These are phyloP conservation scores for Scolopax mira DNA, from an alignment of 2,113 vertebrate species.

Conservation along the genomic window DNA sequence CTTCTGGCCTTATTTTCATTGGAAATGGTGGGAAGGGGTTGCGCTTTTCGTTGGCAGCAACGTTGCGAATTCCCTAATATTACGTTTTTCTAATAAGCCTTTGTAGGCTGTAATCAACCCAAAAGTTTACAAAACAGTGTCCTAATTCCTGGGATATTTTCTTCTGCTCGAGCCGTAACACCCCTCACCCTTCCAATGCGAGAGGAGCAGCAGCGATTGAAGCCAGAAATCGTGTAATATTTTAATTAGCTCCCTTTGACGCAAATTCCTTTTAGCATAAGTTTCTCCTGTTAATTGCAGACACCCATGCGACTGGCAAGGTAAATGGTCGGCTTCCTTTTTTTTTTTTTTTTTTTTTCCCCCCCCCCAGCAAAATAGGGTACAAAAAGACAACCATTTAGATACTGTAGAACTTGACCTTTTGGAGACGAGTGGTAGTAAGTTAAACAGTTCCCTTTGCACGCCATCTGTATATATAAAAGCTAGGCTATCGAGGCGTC, in stretches of 20 bases:
- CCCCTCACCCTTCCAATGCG: neutral
- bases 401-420: slow-evolving; percentile 62
- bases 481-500: slow-evolving; percentile 59
- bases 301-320: neutral
- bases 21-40: neutral
- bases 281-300: slow-evolving; percentile 22
- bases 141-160: neutral
- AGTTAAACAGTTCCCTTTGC: slow-evolving; percentile 61
- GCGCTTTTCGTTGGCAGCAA: neutral
- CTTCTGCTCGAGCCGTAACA: neutral
- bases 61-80: neutral
- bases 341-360: neutral
- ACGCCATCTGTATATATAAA: slow-evolving; percentile 65
- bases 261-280: slow-evolving; percentile 11
- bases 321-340: neutral
- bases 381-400: neutral
- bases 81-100: neutral
- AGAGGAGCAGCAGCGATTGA: neutral
- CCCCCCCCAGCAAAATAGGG: neutral
- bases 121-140: neutral
- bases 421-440: slow-evolving; percentile 54
- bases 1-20: neutral
- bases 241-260: slow-evolving; percentile 26
- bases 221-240: slow-evolving; percentile 1
- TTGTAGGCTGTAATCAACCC: neutral